phyloP scores from a whole-genome alignment of 2,888 invertebrate genomes.

The Beris chalybata region DNA sequence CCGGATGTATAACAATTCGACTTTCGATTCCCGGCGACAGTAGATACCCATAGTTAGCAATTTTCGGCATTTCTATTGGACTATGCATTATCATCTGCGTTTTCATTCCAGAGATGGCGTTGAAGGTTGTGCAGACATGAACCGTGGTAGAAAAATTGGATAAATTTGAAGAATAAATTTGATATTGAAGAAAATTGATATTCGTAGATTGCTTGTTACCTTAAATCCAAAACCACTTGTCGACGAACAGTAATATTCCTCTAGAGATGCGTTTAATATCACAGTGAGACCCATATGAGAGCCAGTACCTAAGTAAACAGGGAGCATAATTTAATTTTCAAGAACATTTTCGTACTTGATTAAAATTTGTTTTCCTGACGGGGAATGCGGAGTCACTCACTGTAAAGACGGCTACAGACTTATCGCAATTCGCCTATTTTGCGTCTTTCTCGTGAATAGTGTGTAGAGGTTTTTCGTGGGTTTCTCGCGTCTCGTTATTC shows the following conservation, averaged over 20 bases:
- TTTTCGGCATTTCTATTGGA: constrained; percentile 80
- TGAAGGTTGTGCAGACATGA: neutral
- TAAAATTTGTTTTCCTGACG: no score
- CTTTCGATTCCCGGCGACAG: constrained; percentile 73
- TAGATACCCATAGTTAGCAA: constrained; percentile 73
- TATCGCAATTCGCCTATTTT: no score
- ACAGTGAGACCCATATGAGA: constrained; percentile 73
- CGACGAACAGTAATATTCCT: constrained; percentile 79
- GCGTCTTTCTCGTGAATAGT: no score
- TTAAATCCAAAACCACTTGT: constrained; percentile 63
- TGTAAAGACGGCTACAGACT: no score
- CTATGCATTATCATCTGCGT: constrained; percentile 73
- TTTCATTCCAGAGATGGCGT: no score
- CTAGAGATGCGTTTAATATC: constrained; percentile 69
- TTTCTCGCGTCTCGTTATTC: no score
- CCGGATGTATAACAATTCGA: constrained; percentile 68
- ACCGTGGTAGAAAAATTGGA: neutral
- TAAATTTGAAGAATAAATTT: no score
- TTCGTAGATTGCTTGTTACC: constrained; percentile 36
- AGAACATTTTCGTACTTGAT: no score
- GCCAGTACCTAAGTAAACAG: constrained; percentile 62
- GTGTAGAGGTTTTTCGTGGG: no score
- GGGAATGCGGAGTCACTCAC: no score
- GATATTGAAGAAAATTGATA: no score
- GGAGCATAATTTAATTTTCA: no score